Conservation (phyloP, 2,888 invertebrate genomes). For the Thumatha senex region DNA sequence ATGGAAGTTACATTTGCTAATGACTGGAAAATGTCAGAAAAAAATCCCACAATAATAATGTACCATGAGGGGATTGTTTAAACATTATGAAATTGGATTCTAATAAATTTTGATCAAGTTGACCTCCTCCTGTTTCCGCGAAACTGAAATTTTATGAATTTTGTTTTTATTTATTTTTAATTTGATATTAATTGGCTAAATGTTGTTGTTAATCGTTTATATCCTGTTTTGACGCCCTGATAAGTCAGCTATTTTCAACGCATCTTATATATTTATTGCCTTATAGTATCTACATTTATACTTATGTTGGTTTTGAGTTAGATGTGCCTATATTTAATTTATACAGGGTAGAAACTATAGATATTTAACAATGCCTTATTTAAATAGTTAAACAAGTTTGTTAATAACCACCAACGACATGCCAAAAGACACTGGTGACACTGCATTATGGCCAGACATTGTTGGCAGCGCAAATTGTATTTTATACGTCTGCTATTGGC, state of each 20-base stretch:
- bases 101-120: slow-evolving; percentile 57
- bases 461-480: too few relatives aligned
- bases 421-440: too few relatives aligned
- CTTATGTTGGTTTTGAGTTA: slow-evolving; percentile 22
- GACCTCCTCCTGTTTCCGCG: slow-evolving; percentile 82
- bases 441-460: too few relatives aligned
- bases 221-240: slow-evolving; percentile 75
- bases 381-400: too few relatives aligned
- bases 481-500: too few relatives aligned
- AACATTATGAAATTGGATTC: slow-evolving; percentile 42
- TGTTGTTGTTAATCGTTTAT: slow-evolving; percentile 49
- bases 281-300: slow-evolving; percentile 26
- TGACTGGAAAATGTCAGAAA: slow-evolving; percentile 25
- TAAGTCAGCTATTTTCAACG: slow-evolving; percentile 44
- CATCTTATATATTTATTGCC: neutral
- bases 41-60: slow-evolving; percentile 38
- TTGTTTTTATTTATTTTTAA: slow-evolving; percentile 47
- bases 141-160: slow-evolving; percentile 48
- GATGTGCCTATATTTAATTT: slow-evolving; percentile 14
- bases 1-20: slow-evolving; percentile 65
- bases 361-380: too few relatives aligned
- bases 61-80: slow-evolving; percentile 76
- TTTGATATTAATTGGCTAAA: slow-evolving; percentile 35
- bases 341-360: neutral
- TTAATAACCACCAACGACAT: too few relatives aligned